Conservation (phyloP, 2,888 invertebrate species). For the Mesochorus sp. region DNA sequence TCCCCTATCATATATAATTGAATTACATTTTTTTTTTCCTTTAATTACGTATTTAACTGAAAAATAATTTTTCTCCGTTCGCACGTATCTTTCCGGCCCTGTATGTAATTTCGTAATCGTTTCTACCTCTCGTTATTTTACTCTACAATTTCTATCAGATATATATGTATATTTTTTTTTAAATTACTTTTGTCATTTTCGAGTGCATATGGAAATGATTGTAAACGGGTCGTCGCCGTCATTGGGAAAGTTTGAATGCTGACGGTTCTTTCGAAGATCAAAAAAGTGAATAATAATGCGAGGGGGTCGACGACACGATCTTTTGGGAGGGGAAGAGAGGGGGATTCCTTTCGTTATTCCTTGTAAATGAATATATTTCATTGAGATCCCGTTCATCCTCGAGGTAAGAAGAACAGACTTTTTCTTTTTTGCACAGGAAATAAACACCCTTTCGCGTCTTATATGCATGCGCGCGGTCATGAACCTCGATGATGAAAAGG, state of each 20-base stretch:
- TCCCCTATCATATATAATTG: conserved; percentile 24
- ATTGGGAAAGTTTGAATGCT: not conserved
- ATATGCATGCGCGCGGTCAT: not conserved
- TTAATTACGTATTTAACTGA: too few species aligned
- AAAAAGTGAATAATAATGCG: too few species aligned
- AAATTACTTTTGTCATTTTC: too few species aligned
- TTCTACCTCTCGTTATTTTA: too few species aligned
- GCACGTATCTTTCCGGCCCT: too few species aligned
- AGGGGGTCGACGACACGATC: conserved; percentile 34
- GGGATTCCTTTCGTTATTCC: not conserved
- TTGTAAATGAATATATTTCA: not conserved
- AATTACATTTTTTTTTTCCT: conserved; percentile 36
- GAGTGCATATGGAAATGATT: not conserved
- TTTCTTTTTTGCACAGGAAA: not conserved
- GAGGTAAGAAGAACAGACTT: conserved; percentile 26
- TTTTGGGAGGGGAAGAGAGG: too few species aligned
- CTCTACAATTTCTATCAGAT: too few species aligned
- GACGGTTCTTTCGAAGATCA: conserved; percentile 1
- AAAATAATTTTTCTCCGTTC: too few species aligned
- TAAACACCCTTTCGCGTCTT: not conserved
- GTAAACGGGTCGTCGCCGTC: not conserved
- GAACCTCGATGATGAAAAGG: conserved; percentile 38
- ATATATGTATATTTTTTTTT: too few species aligned
- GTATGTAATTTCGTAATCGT: too few species aligned
- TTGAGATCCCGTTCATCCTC: conserved; percentile 21